Conservation (phyloP, 2,888 invertebrate species). For the Invenusta paracnida region DNA sequence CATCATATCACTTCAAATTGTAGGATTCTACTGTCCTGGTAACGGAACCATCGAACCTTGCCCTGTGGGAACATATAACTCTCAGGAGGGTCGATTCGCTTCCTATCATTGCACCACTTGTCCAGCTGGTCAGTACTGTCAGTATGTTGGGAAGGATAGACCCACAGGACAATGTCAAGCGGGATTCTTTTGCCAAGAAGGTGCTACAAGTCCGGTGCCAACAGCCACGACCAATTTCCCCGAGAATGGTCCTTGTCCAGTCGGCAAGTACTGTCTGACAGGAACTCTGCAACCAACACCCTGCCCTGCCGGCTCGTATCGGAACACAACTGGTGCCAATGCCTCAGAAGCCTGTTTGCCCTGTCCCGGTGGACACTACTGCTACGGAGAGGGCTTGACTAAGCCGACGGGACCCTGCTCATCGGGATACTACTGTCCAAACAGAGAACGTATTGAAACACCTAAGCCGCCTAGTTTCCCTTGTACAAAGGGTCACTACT, state of each 20-base stretch:
- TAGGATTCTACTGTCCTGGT: slow-evolving; percentile 55
- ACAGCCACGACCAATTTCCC: slow-evolving; percentile 49
- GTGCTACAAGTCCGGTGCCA: slow-evolving; percentile 52
- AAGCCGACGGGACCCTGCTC: slow-evolving; percentile 51
- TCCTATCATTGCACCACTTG: slow-evolving; percentile 52
- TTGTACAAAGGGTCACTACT: not conserved
- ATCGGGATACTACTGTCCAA: slow-evolving; percentile 57
- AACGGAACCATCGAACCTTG: slow-evolving; percentile 51
- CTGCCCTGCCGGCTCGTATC: slow-evolving; percentile 55
- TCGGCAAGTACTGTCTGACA: slow-evolving; percentile 55
- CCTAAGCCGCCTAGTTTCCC: slow-evolving; percentile 47
- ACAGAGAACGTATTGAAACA: slow-evolving; percentile 49
- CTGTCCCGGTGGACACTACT: slow-evolving; percentile 51
- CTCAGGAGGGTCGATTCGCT: slow-evolving; percentile 51
- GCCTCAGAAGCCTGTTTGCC: slow-evolving; percentile 49
- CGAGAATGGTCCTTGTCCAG: slow-evolving; percentile 52
- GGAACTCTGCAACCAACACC: slow-evolving; percentile 51
- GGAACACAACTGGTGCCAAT: slow-evolving; percentile 51
- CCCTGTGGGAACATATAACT: slow-evolving; percentile 56
- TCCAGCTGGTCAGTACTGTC: slow-evolving; percentile 54
- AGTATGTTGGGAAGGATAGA: slow-evolving; percentile 53
- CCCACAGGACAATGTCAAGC: slow-evolving; percentile 55
- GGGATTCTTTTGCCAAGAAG: slow-evolving; percentile 56
- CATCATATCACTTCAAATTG: too few relatives aligned
- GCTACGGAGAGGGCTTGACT: slow-evolving; percentile 48